These are phyloP conservation scores for Channallabes apus DNA, from an alignment of 2,797 vertebrate species.

Conservation along the genomic window DNA sequence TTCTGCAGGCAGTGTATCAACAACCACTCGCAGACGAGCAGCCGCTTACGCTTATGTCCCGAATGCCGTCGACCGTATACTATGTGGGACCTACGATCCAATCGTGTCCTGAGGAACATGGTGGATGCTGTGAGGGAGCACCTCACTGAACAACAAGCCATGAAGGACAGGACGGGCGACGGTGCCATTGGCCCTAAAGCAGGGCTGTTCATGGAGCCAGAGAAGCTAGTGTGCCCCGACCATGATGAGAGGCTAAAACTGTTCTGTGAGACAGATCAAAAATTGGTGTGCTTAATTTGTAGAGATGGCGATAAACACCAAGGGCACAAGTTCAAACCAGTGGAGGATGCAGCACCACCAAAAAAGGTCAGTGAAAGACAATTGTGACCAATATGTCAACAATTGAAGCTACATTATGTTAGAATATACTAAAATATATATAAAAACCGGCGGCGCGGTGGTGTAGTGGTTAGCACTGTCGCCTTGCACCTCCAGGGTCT, in stretches of 20 bases:
- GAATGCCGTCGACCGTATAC: constrained; percentile 54
- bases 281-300: constrained; percentile 63
- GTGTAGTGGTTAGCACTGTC: no score
- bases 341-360: constrained; percentile 61
- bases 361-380: constrained; percentile 52
- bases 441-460: no score
- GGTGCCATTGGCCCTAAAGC: not conserved
- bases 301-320: constrained; percentile 62
- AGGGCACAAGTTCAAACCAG: constrained; percentile 64
- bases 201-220: constrained; percentile 23
- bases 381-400: not conserved
- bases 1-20: constrained; percentile 65
- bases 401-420: not conserved
- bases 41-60: constrained; percentile 53
- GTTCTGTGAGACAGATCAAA: constrained; percentile 69
- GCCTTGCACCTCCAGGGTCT: no score
- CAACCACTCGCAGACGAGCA: constrained; percentile 32
- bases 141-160: constrained; percentile 47
- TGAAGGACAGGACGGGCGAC: constrained; percentile 1
- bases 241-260: constrained; percentile 69
- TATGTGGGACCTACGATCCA: constrained; percentile 52
- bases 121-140: constrained; percentile 56
- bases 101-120: constrained; percentile 56
- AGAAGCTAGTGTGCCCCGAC: constrained; percentile 57
- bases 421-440: constrained; percentile 1